Percentiles rank a stretch among this genome's conserved stretches.
Conservation (phyloP, 2,797 vertebrate genomes). For the Heteromormyrus szaboi region DNA sequence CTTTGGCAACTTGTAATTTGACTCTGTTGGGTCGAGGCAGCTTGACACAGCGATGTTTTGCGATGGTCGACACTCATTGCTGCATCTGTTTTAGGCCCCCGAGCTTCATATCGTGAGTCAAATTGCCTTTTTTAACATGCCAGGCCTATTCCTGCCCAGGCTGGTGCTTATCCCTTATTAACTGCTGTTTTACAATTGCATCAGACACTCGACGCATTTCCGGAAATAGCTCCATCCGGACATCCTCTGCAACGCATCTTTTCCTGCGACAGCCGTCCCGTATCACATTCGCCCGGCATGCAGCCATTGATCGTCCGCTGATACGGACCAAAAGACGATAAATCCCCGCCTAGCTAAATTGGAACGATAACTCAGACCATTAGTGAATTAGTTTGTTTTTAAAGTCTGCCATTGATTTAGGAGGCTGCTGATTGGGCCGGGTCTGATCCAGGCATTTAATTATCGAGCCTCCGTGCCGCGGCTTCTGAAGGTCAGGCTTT, state of each 20-base stretch:
- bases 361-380: slow-evolving; percentile 69
- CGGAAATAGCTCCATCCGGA: background rate
- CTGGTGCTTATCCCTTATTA: background rate
- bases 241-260: background rate
- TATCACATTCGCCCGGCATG: background rate
- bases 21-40: background rate
- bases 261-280: background rate
- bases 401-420: slow-evolving; percentile 66
- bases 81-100: background rate
- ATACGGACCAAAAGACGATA: slow-evolving; percentile 54
- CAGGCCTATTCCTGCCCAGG: background rate
- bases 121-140: background rate
- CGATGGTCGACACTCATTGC: background rate
- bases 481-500: slow-evolving; percentile 67
- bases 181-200: background rate
- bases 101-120: background rate
- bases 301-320: slow-evolving; percentile 4
- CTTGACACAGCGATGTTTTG: background rate
- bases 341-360: slow-evolving; percentile 65
- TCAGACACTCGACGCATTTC: background rate
- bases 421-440: slow-evolving; percentile 59
- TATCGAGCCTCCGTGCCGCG: slow-evolving; percentile 61
- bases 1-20: slow-evolving; percentile 4
- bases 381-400: slow-evolving; percentile 68
- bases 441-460: slow-evolving; percentile 65